phyloP scores from a whole-genome alignment of 2,888 invertebrate species.

The Galerucella nymphaeae region DNA sequence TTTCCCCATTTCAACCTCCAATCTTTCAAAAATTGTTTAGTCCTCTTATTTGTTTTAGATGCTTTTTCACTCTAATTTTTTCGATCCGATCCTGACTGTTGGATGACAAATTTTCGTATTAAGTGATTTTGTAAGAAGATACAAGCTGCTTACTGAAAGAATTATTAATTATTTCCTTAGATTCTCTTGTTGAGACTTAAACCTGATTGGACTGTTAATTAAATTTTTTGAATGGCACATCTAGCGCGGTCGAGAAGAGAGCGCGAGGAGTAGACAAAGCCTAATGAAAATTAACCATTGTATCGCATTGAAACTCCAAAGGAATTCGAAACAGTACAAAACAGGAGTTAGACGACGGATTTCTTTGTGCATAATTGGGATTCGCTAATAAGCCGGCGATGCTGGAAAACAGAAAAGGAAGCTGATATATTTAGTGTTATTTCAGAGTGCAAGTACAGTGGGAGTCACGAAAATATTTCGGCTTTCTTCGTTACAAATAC shows the following conservation, averaged over 20 bases:
- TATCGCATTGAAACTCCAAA: constrained; percentile 29
- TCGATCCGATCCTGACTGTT: too few species aligned
- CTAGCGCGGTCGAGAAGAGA: background rate
- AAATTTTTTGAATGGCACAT: constrained; percentile 25
- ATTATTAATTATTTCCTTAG: background rate
- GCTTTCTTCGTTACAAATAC: background rate
- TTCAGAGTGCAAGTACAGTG: constrained; percentile 25
- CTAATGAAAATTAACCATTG: constrained; percentile 36
- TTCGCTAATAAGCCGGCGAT: constrained; percentile 32
- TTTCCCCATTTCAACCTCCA: too few species aligned
- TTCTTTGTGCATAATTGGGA: constrained; percentile 34
- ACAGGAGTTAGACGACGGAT: constrained; percentile 32
- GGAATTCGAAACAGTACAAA: constrained; percentile 34
- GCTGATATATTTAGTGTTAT: constrained; percentile 32
- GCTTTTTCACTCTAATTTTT: too few species aligned
- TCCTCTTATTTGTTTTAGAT: too few species aligned
- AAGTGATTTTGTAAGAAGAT: background rate
- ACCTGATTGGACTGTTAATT: constrained; percentile 18
- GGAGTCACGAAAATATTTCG: constrained; percentile 16
- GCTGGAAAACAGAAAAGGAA: constrained; percentile 25
- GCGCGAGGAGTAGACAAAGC: constrained; percentile 6
- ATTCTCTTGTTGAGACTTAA: constrained; percentile 3
- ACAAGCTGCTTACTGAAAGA: background rate
- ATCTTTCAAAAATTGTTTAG: too few species aligned
- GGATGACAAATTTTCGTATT: background rate